Conservation (phyloP, 23 tunicate genomes). For the Clavelina lepadiformis region DNA sequence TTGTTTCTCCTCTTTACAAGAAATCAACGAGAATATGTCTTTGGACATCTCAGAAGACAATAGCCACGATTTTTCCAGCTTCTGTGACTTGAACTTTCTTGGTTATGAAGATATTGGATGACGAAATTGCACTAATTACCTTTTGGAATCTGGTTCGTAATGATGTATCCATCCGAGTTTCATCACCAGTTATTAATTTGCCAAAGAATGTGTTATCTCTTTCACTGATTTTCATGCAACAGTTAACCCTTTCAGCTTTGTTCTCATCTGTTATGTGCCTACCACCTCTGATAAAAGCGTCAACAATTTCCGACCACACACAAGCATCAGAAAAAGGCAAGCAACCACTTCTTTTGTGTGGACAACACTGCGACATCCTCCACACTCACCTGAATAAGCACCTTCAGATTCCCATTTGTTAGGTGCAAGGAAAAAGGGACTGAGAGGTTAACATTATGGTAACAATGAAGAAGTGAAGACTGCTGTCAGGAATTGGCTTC, state of each 20-base stretch:
- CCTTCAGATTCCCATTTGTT: conserved; percentile 1
- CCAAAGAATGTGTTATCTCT: too few relatives aligned
- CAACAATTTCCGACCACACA: background rate
- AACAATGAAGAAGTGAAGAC: too few relatives aligned
- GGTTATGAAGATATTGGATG: conserved; percentile 3
- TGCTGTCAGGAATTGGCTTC: conserved; percentile 1
- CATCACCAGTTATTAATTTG: too few relatives aligned
- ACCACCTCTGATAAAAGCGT: too few relatives aligned
- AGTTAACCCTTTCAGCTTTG: conserved; percentile 3
- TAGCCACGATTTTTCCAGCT: too few relatives aligned
- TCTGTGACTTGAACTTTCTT: background rate
- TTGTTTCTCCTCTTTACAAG: too few relatives aligned
- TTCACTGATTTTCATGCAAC: background rate
- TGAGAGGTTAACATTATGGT: too few relatives aligned
- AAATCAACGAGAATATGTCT: too few relatives aligned
- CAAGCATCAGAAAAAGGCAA: conserved; percentile 11
- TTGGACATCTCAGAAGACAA: too few relatives aligned
- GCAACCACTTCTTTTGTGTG: conserved; percentile 5
- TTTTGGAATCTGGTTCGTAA: too few relatives aligned
- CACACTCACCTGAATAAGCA: conserved; percentile 4
- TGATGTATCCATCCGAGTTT: too few relatives aligned
- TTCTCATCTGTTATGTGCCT: background rate
- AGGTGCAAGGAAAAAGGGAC: background rate
- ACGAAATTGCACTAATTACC: too few relatives aligned
- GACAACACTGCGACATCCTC: conserved; percentile 3